Base-by-base conservation (phyloP, 2,113 vertebrate genomes). In the Choloepus hoffmanni region DNA sequence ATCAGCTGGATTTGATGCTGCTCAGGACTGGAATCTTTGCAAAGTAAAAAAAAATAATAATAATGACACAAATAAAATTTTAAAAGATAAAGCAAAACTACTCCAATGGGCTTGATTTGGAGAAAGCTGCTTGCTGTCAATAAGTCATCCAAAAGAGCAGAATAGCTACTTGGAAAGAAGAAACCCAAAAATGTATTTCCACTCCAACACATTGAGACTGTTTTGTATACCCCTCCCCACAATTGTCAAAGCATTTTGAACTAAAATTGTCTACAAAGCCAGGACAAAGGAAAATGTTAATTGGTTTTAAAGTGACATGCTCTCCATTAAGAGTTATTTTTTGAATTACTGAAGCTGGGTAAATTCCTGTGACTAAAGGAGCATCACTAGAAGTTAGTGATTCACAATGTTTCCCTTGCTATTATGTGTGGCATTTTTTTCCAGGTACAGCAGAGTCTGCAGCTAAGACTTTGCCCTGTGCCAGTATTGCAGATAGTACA, bases 401-500 rank as follows among this genome's bases (percentile, higher is more conserved):
- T 21, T 72, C 60, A 55, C 89, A 50, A 45, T 70, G 76, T 33
- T 45, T 19, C 0, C 1, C 15, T 2, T 23, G 5, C 58, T 53
- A 15, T 70, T 50, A 19, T 36, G 81, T 8, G 3, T 5, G 48
- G 45, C 2, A 3, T 12, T 21, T 12, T 15, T 23, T 13, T 6
- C 23, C 36, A 83, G 77, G 77, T 77, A 36, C 78, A 93, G 30
- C 95, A 90, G 63, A 92, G 58, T 95, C 73, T 74, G 36, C 26
- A 23, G 8, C 50, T 70, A 53, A 74, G 92, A 45, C 36, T 95
- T 97, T 96, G 95, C 95, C 93, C 40, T 96, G 91, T 88, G 92
- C 95, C 89, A 85, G 76, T 60, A 76, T 78, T 97, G 90, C 2
- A n/a, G 73, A 89, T 96, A 96, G 91, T 96, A 89, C 85, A 97